A percentile compares a stretch with the other conserved stretches of the same genome.
phyloP scores from a whole-genome alignment of 2,113 vertebrate genomes.

The Polyodon spathula region DNA sequence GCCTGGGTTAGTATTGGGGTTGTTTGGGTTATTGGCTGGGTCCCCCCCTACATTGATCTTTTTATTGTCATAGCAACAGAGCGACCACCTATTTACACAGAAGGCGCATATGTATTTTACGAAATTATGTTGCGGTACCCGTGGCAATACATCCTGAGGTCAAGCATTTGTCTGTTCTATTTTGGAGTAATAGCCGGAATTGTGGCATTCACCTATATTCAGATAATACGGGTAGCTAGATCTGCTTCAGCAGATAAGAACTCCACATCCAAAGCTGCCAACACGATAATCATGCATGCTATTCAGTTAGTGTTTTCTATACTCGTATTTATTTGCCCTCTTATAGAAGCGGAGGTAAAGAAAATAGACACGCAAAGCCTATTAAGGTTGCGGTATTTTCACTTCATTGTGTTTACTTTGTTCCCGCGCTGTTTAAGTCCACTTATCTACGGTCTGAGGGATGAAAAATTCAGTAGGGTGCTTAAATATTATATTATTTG shows the following conservation, averaged over 20 bases:
- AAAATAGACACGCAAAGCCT: constrained; percentile 1
- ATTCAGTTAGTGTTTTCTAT: constrained; percentile 42
- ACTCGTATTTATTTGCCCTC: constrained; percentile 33
- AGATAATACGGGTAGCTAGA: constrained; percentile 2
- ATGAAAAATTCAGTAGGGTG: constrained; percentile 37
- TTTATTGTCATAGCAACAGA: not conserved
- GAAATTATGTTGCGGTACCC: not conserved
- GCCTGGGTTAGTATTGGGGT: not conserved
- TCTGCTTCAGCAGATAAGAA: constrained; percentile 6
- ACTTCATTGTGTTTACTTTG: constrained; percentile 28
- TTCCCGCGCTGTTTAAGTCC: constrained; percentile 32
- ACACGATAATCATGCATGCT: constrained; percentile 38
- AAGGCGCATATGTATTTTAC: not conserved
- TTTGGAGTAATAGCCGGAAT: constrained; percentile 1
- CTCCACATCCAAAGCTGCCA: constrained; percentile 33
- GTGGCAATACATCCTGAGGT: not conserved
- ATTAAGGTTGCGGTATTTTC: constrained; percentile 10
- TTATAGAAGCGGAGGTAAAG: constrained; percentile 24
- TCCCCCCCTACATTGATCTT: not conserved
- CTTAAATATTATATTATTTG: constrained; percentile 30
- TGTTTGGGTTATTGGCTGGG: not conserved
- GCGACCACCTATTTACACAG: not conserved
- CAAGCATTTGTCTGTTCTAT: not conserved
- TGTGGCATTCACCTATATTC: not conserved
- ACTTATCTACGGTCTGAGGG: constrained; percentile 53